Evolutionary conservation across 1,140 invertebrate species (phyloP).

Genomic region (Prorops nasuta): DNA sequence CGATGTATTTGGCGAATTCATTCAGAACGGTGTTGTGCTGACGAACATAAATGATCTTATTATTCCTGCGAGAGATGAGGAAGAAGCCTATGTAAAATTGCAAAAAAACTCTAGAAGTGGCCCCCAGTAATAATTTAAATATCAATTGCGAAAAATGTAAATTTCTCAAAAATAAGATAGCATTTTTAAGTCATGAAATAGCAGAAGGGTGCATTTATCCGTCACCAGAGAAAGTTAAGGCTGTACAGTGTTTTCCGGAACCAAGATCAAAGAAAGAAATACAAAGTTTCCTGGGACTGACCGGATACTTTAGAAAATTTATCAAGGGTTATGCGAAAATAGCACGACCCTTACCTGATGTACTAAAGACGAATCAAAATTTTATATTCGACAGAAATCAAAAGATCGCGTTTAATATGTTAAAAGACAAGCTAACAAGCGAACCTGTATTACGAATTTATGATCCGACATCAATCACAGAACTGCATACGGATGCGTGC

Average conservation of each 20-base stretch:
- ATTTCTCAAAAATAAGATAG: conserved; percentile 27
- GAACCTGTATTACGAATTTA: conserved; percentile 31
- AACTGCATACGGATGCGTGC: too few species aligned
- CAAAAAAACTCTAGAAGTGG: conserved; percentile 16
- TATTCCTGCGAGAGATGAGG: conserved; percentile 15
- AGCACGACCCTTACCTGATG: conserved; percentile 24
- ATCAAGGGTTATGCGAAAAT: conserved; percentile 30
- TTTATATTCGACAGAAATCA: conserved; percentile 16
- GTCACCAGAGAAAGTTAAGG: conserved; percentile 44
- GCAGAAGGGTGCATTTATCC: conserved; percentile 6
- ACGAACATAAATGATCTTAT: conserved; percentile 42
- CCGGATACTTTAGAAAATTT: too few species aligned
- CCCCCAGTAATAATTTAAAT: conserved; percentile 33
- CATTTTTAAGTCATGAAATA: conserved; percentile 37
- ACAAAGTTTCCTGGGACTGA: too few species aligned
- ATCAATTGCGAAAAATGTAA: too few species aligned
- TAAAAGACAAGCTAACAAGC: conserved; percentile 15
- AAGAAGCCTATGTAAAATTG: conserved; percentile 22
- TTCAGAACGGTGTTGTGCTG: conserved; percentile 7
- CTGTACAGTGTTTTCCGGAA: conserved; percentile 39
- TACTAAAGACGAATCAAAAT: conserved; percentile 28
- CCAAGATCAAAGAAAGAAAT: conserved; percentile 42
- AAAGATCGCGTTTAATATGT: conserved; percentile 15
- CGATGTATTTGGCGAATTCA: too few species aligned
- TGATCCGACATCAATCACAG: conserved; percentile 26